Percentiles rank a stretch among this genome's conserved stretches.
Conservation (phyloP, 2,797 vertebrate species). For the Nothura maculosa region DNA sequence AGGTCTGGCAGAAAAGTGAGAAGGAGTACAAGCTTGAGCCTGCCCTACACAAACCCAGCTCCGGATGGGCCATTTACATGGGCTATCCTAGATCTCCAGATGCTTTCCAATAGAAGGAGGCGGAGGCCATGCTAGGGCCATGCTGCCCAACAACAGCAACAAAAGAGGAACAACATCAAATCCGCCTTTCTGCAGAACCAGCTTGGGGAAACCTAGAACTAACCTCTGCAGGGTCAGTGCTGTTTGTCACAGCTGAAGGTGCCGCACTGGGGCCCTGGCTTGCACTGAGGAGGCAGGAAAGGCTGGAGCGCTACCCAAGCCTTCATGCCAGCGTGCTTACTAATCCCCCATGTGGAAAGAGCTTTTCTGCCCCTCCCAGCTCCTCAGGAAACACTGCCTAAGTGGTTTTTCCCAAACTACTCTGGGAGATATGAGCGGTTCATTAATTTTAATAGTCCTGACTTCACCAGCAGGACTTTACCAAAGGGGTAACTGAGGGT, state of each 20-base stretch:
- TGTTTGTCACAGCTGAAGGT: neutral
- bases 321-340: fast-evolving
- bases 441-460: conserved; percentile 39
- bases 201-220: neutral
- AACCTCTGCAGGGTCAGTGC: neutral
- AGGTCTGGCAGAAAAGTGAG: neutral
- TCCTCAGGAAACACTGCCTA: neutral
- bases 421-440: neutral
- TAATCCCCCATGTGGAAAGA: fast-evolving
- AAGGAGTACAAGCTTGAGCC: neutral
- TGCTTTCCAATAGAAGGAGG: neutral
- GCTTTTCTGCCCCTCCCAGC: neutral
- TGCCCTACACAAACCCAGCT: neutral
- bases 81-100: neutral
- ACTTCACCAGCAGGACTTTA: neutral
- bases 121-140: fast-evolving
- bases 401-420: neutral
- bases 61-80: fast-evolving
- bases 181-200: neutral
- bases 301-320: neutral
- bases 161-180: neutral
- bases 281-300: neutral
- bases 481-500: neutral
- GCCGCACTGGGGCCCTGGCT: neutral
- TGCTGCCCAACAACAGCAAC: fast-evolving